Evolutionary conservation across 2,113 vertebrate genomes (phyloP).

Genomic region (Enhydra lutris): DNA sequence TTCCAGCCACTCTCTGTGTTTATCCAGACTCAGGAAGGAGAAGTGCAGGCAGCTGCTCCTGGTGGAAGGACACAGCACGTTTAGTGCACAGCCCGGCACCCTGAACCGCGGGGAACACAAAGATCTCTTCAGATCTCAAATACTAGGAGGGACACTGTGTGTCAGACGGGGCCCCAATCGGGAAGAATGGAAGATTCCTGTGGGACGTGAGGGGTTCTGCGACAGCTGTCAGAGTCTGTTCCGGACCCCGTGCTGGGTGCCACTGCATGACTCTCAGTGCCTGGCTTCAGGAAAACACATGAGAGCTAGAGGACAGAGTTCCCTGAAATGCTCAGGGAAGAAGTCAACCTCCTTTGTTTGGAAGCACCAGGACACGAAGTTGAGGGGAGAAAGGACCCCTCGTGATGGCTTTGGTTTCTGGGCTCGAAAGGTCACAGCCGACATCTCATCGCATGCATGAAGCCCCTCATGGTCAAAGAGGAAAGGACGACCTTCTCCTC

Average conservation of each 20-base stretch:
- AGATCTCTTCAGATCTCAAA: neutral
- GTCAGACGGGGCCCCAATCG: neutral
- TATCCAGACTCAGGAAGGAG: constrained; percentile 97
- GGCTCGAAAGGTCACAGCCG: neutral
- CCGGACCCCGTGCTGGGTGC: neutral
- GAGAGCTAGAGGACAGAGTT: neutral
- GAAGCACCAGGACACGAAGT: neutral
- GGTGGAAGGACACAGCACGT: neutral
- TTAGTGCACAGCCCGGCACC: fast-evolving
- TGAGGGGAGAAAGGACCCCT: neutral
- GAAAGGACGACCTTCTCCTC: fast-evolving
- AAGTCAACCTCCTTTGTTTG: neutral
- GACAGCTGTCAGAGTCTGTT: fast-evolving
- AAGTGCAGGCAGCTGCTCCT: constrained; percentile 96
- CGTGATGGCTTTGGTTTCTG: neutral
- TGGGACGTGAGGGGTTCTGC: neutral
- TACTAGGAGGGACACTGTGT: neutral
- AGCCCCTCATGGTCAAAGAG: neutral
- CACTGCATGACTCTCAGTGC: neutral
- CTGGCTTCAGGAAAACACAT: neutral
- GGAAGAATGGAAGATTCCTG: neutral
- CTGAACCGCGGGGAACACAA: fast-evolving
- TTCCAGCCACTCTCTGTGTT: constrained; percentile 94
- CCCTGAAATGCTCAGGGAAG: neutral
- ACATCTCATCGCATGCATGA: fast-evolving